A percentile compares a stretch with the other conserved stretches of the same genome.
Conservation (phyloP, 1,140 invertebrate species). For the Plodia interpunctella region DNA sequence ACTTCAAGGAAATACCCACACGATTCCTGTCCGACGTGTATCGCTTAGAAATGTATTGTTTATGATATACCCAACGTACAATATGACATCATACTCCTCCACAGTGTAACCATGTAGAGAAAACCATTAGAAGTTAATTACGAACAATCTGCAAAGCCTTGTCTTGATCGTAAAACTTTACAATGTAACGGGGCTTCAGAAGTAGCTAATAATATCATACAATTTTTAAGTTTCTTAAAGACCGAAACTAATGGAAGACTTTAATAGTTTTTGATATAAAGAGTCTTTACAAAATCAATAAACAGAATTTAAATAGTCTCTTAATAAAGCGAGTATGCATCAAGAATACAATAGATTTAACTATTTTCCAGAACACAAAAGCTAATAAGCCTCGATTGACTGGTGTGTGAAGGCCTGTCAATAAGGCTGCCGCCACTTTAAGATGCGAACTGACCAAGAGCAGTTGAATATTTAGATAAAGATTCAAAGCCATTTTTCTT, state of each 20-base stretch:
- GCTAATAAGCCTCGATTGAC: slow-evolving; percentile 3
- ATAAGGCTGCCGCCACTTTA: not conserved
- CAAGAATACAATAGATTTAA: not conserved
- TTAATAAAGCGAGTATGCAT: not conserved
- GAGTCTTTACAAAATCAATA: too few relatives aligned
- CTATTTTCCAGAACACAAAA: not conserved
- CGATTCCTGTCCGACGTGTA: slow-evolving; percentile 33
- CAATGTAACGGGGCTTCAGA: too few relatives aligned
- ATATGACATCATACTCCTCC: slow-evolving; percentile 4
- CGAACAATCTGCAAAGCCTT: not conserved
- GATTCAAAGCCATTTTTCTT: too few relatives aligned
- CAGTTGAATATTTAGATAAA: not conserved
- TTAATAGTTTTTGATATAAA: not conserved
- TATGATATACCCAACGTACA: not conserved
- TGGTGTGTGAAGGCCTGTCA: not conserved
- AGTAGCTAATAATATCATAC: too few relatives aligned
- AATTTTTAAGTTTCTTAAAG: too few relatives aligned
- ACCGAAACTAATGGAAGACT: not conserved
- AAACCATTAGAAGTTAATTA: not conserved
- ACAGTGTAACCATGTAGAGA: not conserved
- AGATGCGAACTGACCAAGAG: not conserved
- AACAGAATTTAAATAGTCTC: not conserved
- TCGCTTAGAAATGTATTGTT: not conserved
- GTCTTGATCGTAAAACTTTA: not conserved
- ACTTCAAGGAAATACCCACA: slow-evolving; percentile 62